These are phyloP conservation scores for Erythrocercus mccallii DNA, from an alignment of 2,113 vertebrate genomes.

Conservation along the genomic window DNA sequence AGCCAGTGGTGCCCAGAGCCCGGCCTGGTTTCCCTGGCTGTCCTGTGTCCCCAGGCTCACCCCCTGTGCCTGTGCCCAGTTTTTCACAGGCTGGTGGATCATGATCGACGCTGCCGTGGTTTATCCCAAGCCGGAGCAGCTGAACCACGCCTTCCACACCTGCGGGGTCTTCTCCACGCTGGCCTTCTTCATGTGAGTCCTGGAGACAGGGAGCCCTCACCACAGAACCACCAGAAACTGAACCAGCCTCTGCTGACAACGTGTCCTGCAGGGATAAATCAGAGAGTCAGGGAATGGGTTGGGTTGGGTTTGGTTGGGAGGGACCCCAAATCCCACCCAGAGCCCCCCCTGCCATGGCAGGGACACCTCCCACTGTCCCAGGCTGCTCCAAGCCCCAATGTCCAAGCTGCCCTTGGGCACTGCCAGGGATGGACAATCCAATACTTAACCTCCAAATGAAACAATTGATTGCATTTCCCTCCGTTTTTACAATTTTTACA, in stretches of 20 bases:
- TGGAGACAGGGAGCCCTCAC: background rate
- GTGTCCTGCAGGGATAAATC: fast-evolving
- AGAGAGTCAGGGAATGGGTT: fast-evolving
- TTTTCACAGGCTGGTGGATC: slow-evolving; percentile 94
- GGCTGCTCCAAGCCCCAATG: background rate
- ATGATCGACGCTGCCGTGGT: slow-evolving; percentile 90
- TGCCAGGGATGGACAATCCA: background rate
- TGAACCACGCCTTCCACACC: slow-evolving; percentile 91
- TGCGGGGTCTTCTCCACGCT: slow-evolving; percentile 91
- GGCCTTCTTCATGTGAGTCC: slow-evolving; percentile 93
- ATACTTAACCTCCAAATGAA: background rate
- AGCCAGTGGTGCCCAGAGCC: no score
- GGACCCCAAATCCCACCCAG: fast-evolving
- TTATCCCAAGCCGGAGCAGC: slow-evolving; percentile 76
- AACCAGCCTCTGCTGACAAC: fast-evolving
- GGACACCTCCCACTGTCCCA: background rate
- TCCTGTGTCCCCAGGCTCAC: background rate
- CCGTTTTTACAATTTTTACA: background rate
- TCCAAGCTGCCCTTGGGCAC: fast-evolving
- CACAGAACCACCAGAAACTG: fast-evolving
- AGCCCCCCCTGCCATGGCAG: background rate
- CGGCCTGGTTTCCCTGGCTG: background rate
- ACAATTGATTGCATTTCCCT: background rate
- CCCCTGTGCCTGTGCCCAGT: slow-evolving; percentile 63
- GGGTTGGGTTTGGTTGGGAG: fast-evolving